These are phyloP conservation scores for Geophilus truncorum DNA, from an alignment of 2,888 invertebrate genomes.

Conservation along the genomic window DNA sequence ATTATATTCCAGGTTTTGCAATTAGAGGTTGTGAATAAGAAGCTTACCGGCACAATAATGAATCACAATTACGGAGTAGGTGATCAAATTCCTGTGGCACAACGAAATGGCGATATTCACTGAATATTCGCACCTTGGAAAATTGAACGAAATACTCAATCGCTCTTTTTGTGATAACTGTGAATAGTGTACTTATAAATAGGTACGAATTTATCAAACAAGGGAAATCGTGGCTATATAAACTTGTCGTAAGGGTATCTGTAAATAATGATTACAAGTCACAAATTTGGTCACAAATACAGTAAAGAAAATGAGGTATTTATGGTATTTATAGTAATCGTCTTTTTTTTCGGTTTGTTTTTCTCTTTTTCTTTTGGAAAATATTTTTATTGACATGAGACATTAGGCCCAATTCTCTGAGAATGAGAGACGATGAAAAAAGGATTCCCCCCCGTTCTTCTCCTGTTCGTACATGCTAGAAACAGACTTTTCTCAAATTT, in stretches of 20 bases:
- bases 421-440: too few relatives aligned
- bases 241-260: neutral
- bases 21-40: conserved; percentile 43
- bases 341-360: neutral
- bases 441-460: too few relatives aligned
- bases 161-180: neutral
- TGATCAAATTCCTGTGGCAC: conserved; percentile 36
- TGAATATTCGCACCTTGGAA: neutral
- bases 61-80: conserved; percentile 26
- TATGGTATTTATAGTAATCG: neutral
- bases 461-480: too few relatives aligned
- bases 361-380: neutral
- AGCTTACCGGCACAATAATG: conserved; percentile 37
- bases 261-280: neutral
- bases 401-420: too few relatives aligned
- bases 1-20: conserved; percentile 48
- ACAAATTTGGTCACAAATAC: conserved; percentile 9
- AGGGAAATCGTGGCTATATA: too few relatives aligned
- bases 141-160: neutral
- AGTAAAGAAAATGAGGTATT: neutral
- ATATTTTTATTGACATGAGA: conserved; percentile 14
- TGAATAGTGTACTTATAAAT: neutral
- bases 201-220: too few relatives aligned
- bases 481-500: too few relatives aligned
- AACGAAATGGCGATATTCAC: conserved; percentile 35